Conservation (phyloP, 2,113 vertebrate species). For the Semicossyphus pulcher region DNA sequence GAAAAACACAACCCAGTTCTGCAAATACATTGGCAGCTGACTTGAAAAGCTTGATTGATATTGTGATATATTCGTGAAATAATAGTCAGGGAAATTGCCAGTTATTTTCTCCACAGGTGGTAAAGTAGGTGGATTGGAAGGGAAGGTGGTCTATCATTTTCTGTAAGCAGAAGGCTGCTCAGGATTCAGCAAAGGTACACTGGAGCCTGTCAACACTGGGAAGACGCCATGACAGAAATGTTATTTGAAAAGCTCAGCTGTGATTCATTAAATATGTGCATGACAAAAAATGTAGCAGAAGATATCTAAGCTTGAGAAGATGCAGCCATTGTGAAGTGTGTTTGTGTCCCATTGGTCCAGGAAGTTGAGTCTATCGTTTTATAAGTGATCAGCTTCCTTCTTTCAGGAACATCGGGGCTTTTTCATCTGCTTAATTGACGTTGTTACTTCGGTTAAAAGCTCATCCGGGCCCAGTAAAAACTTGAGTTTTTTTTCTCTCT, state of each 20-base stretch:
- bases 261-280: constrained; percentile 60
- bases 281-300: constrained; percentile 38
- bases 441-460: constrained; percentile 1
- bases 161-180: constrained; percentile 60
- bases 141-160: constrained; percentile 69
- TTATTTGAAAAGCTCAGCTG: constrained; percentile 51
- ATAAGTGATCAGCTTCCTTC: neutral
- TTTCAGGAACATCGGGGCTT: constrained; percentile 6
- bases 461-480: constrained; percentile 1
- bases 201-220: constrained; percentile 46
- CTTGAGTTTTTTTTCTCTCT: neutral
- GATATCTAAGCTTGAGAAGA: constrained; percentile 8
- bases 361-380: neutral
- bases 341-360: neutral
- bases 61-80: constrained; percentile 55
- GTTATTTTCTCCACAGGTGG: constrained; percentile 73
- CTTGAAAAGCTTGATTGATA: constrained; percentile 53
- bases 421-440: constrained; percentile 28
- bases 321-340: constrained; percentile 19
- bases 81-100: constrained; percentile 58
- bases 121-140: constrained; percentile 59
- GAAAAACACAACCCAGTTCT: neutral
- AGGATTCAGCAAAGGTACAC: constrained; percentile 53
- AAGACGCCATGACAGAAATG: constrained; percentile 47
- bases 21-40: constrained; percentile 17